These are phyloP conservation scores for Mantis religiosa DNA, from an alignment of 2,888 invertebrate species.

Conservation along the genomic window DNA sequence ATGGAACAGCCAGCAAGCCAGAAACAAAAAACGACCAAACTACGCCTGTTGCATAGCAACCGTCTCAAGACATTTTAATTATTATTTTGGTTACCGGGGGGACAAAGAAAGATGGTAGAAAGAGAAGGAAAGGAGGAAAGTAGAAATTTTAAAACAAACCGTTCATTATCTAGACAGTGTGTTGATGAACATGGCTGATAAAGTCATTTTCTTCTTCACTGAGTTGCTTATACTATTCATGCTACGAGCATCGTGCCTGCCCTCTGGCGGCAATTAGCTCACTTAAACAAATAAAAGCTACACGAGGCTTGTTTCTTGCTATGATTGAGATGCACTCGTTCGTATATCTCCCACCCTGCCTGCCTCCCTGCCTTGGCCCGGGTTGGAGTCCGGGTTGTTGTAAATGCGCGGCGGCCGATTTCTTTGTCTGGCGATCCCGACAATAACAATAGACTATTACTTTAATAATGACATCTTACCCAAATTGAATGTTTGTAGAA, in stretches of 20 bases:
- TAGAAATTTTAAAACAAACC: constrained; percentile 30
- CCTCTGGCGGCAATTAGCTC: constrained; percentile 1
- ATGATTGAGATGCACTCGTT: background rate
- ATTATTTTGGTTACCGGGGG: constrained; percentile 27
- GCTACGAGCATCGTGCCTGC: background rate
- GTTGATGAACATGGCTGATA: constrained; percentile 26
- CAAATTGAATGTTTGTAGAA: too few species aligned
- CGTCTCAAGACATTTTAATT: constrained; percentile 30
- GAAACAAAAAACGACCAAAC: background rate
- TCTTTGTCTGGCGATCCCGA: too few species aligned
- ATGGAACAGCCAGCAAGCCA: too few species aligned
- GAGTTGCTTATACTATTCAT: background rate
- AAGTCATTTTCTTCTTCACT: constrained; percentile 26
- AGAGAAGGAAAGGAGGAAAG: constrained; percentile 4
- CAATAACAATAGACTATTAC: too few species aligned
- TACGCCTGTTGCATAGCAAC: background rate
- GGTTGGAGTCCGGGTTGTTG: too few species aligned
- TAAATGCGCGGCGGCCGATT: too few species aligned
- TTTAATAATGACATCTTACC: too few species aligned
- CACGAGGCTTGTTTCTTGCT: background rate
- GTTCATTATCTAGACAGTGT: constrained; percentile 28
- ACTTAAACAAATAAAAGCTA: constrained; percentile 4
- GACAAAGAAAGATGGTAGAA: background rate
- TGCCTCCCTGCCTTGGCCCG: too few species aligned
- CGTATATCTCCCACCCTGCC: background rate